Evolutionary conservation across 2,113 vertebrate genomes (phyloP).

Genomic region (Circaetus gallicus): DNA sequence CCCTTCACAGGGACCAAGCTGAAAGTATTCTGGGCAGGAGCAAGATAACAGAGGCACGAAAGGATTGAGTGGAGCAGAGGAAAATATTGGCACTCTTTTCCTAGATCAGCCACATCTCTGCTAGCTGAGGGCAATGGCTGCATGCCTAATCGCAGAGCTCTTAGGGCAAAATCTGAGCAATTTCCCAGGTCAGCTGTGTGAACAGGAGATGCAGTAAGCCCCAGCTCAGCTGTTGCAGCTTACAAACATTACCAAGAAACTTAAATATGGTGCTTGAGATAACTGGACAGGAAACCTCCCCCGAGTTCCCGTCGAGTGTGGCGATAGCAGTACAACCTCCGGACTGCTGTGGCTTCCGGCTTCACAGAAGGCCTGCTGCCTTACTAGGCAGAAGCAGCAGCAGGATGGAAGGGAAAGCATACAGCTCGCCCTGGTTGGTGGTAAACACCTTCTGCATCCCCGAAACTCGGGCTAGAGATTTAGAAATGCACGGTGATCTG

Average conservation of each 20-base stretch:
- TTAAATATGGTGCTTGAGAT: not conserved
- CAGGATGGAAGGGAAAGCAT: not conserved
- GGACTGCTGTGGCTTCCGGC: not conserved
- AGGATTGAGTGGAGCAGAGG: not conserved
- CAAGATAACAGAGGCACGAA: not conserved
- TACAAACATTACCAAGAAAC: not conserved
- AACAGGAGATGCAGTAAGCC: not conserved
- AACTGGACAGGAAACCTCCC: slow-evolving; percentile 11
- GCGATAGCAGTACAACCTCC: not conserved
- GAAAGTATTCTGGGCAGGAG: not conserved
- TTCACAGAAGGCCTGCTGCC: not conserved
- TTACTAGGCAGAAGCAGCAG: not conserved
- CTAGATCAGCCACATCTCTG: not conserved
- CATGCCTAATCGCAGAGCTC: not conserved
- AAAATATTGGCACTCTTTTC: not conserved
- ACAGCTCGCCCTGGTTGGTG: not conserved
- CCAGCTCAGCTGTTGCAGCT: not conserved
- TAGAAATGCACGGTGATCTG: rapidly evolving
- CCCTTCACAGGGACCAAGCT: not conserved
- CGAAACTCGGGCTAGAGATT: not conserved
- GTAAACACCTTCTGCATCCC: not conserved
- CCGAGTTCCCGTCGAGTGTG: not conserved
- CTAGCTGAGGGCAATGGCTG: not conserved
- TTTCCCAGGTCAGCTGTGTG: not conserved
- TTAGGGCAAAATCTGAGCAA: not conserved